A percentile compares a stretch with the other conserved stretches of the same genome.
Conservation (phyloP, 2,113 vertebrate genomes). For the Taxidea taxus region DNA sequence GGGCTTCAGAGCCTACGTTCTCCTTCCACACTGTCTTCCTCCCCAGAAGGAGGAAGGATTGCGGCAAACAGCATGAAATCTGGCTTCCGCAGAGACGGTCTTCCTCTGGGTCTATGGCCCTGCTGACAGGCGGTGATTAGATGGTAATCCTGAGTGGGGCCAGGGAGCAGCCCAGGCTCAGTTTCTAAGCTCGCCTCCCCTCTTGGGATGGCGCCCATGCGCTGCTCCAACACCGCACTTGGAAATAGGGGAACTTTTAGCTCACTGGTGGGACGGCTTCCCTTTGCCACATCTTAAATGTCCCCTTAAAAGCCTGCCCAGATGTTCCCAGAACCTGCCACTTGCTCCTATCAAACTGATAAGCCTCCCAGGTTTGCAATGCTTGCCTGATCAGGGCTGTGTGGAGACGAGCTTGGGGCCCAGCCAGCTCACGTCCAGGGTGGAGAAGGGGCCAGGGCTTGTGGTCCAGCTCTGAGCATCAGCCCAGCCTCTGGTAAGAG, state of each 20-base stretch:
- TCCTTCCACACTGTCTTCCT: background rate
- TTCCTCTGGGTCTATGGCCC: slow-evolving; percentile 70
- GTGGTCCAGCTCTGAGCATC: background rate
- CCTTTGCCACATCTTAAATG: slow-evolving; percentile 28
- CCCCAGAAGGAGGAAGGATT: slow-evolving; percentile 41
- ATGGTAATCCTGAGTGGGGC: slow-evolving; percentile 67
- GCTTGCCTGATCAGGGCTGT: rapidly evolving
- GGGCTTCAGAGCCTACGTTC: background rate
- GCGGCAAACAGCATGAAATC: slow-evolving; percentile 74
- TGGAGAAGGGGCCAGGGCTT: background rate
- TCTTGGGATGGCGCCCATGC: slow-evolving; percentile 62
- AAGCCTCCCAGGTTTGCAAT: background rate
- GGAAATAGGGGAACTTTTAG: slow-evolving; percentile 56
- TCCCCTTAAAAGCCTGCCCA: background rate
- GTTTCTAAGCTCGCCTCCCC: slow-evolving; percentile 60
- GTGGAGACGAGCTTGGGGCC: background rate
- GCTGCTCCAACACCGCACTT: background rate
- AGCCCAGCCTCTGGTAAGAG: background rate
- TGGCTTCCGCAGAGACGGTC: slow-evolving; percentile 68
- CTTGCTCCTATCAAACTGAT: background rate
- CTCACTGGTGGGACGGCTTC: slow-evolving; percentile 15
- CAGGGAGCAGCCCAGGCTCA: slow-evolving; percentile 70
- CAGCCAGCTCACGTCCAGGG: no score
- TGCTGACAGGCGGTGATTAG: slow-evolving; percentile 66
- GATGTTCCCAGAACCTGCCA: background rate